Evolutionary conservation across 2,888 invertebrate genomes (phyloP).

Genomic region (Camponotus fellah): DNA sequence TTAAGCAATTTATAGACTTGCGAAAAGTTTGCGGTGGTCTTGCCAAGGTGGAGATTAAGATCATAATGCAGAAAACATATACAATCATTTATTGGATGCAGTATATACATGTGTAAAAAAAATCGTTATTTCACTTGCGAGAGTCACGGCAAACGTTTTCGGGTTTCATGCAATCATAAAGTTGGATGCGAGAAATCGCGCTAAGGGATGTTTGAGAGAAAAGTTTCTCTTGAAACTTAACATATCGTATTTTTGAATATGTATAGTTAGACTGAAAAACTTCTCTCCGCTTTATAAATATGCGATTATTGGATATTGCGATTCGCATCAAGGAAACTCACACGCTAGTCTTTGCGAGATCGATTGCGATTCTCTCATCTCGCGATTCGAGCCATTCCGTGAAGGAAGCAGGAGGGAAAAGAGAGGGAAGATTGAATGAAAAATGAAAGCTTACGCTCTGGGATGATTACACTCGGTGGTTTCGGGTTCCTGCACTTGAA

Average conservation of each 20-base stretch:
- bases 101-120: slow-evolving; percentile 68
- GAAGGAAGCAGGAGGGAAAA: not conserved
- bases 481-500: slow-evolving; percentile 69
- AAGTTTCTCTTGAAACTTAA: slow-evolving; percentile 8
- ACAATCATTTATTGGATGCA: slow-evolving; percentile 74
- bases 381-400: not conserved
- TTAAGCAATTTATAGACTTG: not conserved
- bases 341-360: not conserved
- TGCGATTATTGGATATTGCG: not conserved
- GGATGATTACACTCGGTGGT: slow-evolving; percentile 60
- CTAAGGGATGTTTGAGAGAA: slow-evolving; percentile 6
- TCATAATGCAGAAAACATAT: slow-evolving; percentile 73
- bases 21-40: not conserved
- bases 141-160: slow-evolving; percentile 49
- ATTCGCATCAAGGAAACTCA: not conserved
- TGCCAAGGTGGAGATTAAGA: slow-evolving; percentile 60
- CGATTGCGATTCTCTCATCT: slow-evolving; percentile 2
- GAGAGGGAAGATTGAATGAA: slow-evolving; percentile 42
- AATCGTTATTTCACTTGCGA: slow-evolving; percentile 53
- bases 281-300: slow-evolving; percentile 3
- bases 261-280: not conserved
- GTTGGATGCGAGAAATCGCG: slow-evolving; percentile 5
- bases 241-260: not conserved
- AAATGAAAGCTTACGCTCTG: slow-evolving; percentile 75
- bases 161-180: slow-evolving; percentile 64